Evolutionary conservation across 2,113 vertebrate species (phyloP), one percentile per base, ranked within the genome.

Genomic region (Ptilorrhoa leucosticta): DNA sequence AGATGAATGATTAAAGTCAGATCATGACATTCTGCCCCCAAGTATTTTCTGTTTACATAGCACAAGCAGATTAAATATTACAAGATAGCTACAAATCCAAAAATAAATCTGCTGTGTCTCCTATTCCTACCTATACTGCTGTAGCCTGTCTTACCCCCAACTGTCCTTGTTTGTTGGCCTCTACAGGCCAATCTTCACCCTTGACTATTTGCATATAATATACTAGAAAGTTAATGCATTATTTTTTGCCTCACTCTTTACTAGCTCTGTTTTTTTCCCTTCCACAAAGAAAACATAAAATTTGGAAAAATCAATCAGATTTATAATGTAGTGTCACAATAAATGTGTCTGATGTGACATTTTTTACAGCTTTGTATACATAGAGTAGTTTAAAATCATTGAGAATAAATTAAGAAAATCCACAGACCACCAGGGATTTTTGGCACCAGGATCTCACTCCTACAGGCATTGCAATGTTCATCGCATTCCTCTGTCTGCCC

Each of bases 21-120:
- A 57, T 87, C 65, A 76, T 61, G 35, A n/a, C 68, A 89, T 80
- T 58, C 27, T 90, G 86, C 28, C 76, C 58, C 27, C 35, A 86
- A 1, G 82, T 53, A 89, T 80, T 61, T 83, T 80, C 37, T 65
- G 15, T 61, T 90, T 82, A 75, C 47, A 58, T 23, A 78, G 64
- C 48, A 90, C 56, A 73, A 93, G 72, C 47, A 87, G 30, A 89
- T 89, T 77, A 90, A 94, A 83, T 80, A 73, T 81, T 86, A 86
- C 45, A 89, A 35, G n/a, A 27, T 65, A 87, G 26, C 26, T 66
- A 78, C 16, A 66, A 70, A 69, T 57, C 54, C 30, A 93, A 95
- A 96, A 95, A 91, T 79, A 94, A 89, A 92, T 78, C 51, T 89
- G 69, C 64, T 81, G 47, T 64, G 47, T 92, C 39, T 92, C 69